Percentiles rank a stretch among this genome's conserved stretches.
Conservation (phyloP, 2,113 vertebrate genomes). For the Hemibates koningsi region DNA sequence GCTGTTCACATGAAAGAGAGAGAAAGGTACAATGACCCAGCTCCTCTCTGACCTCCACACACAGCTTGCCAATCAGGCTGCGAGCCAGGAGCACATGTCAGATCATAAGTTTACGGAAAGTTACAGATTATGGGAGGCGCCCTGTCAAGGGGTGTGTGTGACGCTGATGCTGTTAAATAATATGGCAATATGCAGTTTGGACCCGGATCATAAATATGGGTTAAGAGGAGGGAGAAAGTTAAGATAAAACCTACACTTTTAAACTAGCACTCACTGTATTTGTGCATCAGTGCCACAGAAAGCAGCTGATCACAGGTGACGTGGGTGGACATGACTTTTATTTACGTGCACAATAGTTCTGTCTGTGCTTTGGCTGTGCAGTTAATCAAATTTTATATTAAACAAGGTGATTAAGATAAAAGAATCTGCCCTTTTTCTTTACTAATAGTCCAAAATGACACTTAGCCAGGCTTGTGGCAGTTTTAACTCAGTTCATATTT, state of each 20-base stretch:
- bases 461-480: not conserved
- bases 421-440: not conserved
- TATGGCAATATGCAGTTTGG: not conserved
- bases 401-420: not conserved
- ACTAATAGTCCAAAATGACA: not conserved
- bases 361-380: not conserved
- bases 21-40: not conserved
- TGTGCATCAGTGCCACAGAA: not conserved
- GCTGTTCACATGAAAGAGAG: not conserved
- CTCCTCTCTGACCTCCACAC: not conserved
- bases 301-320: not conserved
- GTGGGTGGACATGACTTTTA: not conserved
- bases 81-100: not conserved
- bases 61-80: not conserved
- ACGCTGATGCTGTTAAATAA: not conserved
- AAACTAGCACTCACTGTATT: rapidly evolving
- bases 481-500: not conserved
- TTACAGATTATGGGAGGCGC: not conserved
- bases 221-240: not conserved
- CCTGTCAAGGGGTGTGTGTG: not conserved
- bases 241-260: not conserved
- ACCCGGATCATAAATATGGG: not conserved
- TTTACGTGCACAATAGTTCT: not conserved
- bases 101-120: not conserved
- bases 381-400: not conserved